These are phyloP conservation scores for Plotosus lineatus DNA, from an alignment of 2,113 vertebrate genomes.

Conservation along the genomic window DNA sequence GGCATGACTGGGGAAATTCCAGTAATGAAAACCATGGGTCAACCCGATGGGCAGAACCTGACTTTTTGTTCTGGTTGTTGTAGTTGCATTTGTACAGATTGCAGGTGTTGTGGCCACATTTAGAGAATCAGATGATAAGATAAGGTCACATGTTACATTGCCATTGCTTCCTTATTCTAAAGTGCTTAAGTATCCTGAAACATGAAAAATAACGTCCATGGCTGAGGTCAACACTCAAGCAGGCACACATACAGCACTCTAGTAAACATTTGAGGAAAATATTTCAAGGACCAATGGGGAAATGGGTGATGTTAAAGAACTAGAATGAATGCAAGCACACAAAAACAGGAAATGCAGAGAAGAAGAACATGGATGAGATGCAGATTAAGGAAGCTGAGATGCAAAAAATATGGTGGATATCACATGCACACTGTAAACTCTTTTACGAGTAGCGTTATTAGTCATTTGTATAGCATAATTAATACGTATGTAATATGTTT, in stretches of 20 bases:
- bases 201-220: background rate
- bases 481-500: too few relatives aligned
- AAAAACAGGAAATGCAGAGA: background rate
- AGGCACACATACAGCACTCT: background rate
- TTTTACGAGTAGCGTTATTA: too few relatives aligned
- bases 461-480: too few relatives aligned
- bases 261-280: background rate
- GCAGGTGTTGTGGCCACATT: background rate
- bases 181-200: background rate
- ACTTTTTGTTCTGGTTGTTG: background rate
- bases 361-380: background rate
- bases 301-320: background rate
- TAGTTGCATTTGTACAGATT: background rate
- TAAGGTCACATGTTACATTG: background rate
- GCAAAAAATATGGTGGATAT: background rate
- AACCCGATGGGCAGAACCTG: background rate
- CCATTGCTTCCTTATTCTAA: background rate
- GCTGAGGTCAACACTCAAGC: background rate
- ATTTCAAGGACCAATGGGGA: background rate
- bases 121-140: background rate
- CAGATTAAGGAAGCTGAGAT: background rate
- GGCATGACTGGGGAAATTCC: conserved; percentile 18
- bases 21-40: background rate
- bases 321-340: background rate
- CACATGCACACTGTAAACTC: background rate